phyloP scores from a whole-genome alignment of 2,797 vertebrate species.

The Eleutherodactylus coqui region DNA sequence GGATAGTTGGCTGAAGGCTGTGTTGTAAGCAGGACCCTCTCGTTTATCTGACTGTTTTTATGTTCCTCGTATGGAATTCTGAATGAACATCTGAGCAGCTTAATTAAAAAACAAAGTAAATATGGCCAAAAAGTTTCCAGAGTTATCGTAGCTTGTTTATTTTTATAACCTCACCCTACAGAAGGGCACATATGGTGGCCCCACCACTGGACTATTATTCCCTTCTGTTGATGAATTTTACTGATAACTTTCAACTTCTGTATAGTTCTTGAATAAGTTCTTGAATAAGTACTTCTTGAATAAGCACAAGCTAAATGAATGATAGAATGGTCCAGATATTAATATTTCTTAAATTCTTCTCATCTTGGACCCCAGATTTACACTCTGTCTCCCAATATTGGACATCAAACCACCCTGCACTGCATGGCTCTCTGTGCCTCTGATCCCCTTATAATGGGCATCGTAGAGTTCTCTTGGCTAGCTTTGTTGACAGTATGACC shows the following conservation, averaged over 20 bases:
- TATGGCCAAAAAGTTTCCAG: neutral
- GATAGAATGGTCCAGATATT: too few species aligned
- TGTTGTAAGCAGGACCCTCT: neutral
- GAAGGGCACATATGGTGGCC: neutral
- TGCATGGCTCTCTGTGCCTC: too few species aligned
- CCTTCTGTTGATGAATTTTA: neutral
- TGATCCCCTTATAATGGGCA: too few species aligned
- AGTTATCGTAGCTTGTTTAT: neutral
- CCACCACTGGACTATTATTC: neutral
- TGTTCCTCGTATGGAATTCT: neutral
- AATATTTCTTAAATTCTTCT: too few species aligned
- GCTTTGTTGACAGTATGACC: too few species aligned
- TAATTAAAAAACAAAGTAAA: neutral
- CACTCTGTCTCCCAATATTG: too few species aligned
- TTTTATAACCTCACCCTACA: neutral
- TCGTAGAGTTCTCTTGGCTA: too few species aligned
- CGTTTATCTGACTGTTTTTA: neutral
- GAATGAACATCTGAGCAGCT: neutral
- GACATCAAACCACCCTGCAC: too few species aligned
- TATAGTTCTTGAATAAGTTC: neutral
- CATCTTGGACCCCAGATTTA: too few species aligned
- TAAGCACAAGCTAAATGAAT: too few species aligned
- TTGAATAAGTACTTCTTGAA: neutral
- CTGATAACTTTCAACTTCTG: neutral
- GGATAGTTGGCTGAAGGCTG: conserved; percentile 31